Evolutionary conservation across 2,888 invertebrate genomes (phyloP), one percentile per base, ranked within the genome.

Genomic region (Zeuzera pyrina): DNA sequence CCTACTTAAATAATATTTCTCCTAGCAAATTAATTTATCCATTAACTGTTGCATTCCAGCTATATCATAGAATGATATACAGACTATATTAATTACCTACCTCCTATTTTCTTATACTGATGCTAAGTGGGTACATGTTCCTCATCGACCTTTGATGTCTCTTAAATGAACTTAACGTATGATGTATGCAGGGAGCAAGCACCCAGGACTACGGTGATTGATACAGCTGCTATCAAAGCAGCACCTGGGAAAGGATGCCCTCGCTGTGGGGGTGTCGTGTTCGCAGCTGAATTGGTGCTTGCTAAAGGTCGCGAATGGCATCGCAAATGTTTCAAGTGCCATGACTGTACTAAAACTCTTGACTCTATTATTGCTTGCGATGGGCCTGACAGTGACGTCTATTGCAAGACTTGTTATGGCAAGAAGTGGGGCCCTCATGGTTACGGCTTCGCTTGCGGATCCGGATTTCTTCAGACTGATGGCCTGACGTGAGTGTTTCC

Each of bases 361-460:
- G 98, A 98, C 69, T 97, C 97, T 31, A 95, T 96, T 66, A 96
- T 93, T 57, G 96, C 96, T 49, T 95, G 96, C 62, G 97, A 97
- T 63, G 95, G 94, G 28, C 97, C 97, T 32, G 94, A 97, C 57
- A 88, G 88, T 41, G 94, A 96, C 51, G 91, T 98, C 41, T 98
- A 95, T 81, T 98, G 98, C 85, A 97, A 95, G 81, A 94, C 94
- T 59, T 98, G 98, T 81, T 97, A 98, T 72, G 97, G 97, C 58
- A 95, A 97, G 84, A 97, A 95, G 76, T 97, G 93, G 91, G 98
- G 97, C 55, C 97, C 97, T 32, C 97, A 97, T 71, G 95, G 95
- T 39, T 97, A 96, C 64, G 97, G 97, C 36, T 97, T 95, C 67
- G 97, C 96, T 43, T 94, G 94, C 63, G 97, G 97, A 38, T 95